A percentile compares a stretch with the other conserved stretches of the same genome.
Evolutionary conservation across 2,113 vertebrate genomes (phyloP).

Genomic region (Malaclemys terrapin): DNA sequence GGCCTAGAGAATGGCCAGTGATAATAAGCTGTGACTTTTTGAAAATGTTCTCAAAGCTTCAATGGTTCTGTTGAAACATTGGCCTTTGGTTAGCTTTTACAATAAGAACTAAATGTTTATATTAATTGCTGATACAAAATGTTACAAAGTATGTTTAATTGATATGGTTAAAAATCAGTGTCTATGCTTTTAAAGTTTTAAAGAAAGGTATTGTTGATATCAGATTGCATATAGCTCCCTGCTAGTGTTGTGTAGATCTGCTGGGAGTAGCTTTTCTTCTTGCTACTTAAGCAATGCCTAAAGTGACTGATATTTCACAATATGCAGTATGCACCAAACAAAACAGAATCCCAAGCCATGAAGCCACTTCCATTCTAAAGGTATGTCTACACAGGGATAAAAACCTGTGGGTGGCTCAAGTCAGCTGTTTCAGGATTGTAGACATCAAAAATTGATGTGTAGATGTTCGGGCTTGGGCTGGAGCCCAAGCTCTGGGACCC

Average conservation of each 20-base stretch:
- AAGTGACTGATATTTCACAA: not conserved
- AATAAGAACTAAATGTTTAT: not conserved
- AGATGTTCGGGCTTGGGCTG: too few relatives aligned
- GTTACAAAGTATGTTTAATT: not conserved
- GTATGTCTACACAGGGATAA: too few relatives aligned
- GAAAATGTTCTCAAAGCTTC: not conserved
- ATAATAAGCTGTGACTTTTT: not conserved
- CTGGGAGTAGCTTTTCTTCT: not conserved
- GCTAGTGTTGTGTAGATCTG: not conserved
- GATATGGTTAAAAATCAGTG: not conserved
- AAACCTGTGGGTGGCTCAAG: too few relatives aligned
- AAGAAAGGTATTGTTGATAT: too few relatives aligned
- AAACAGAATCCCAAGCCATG: not conserved
- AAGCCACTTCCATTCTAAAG: not conserved
- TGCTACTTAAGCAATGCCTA: not conserved
- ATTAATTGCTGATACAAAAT: not conserved
- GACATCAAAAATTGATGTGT: too few relatives aligned
- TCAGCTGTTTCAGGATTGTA: too few relatives aligned
- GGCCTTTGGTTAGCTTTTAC: not conserved
- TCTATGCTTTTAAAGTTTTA: not conserved
- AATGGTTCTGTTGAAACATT: not conserved
- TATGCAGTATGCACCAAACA: not conserved
- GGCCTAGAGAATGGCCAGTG: not conserved
- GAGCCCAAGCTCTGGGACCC: too few relatives aligned
- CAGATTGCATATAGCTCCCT: not conserved